Evolutionary conservation across 1,140 invertebrate species (phyloP).

Genomic region (Aphis craccivora): DNA sequence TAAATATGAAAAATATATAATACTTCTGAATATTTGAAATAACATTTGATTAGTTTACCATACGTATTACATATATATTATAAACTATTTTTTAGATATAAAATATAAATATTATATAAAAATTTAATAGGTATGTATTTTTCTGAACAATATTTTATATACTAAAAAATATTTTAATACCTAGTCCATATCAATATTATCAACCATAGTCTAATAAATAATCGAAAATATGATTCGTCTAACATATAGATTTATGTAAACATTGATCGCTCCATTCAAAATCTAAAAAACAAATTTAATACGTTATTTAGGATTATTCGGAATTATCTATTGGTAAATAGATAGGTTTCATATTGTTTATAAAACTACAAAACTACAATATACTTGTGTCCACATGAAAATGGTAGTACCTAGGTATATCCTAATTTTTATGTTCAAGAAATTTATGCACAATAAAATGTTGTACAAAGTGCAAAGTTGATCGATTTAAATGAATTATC

Average conservation of each 20-base stretch:
- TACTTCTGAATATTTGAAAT: not conserved
- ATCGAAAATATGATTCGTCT: too few relatives aligned
- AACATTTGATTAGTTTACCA: not conserved
- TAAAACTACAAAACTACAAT: not conserved
- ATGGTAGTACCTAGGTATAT: not conserved
- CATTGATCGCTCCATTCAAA: too few relatives aligned
- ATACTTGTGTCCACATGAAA: not conserved
- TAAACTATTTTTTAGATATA: not conserved
- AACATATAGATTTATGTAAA: not conserved
- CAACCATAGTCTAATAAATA: too few relatives aligned
- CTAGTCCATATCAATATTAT: not conserved
- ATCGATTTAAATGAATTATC: not conserved
- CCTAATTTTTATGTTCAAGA: not conserved
- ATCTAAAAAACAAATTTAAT: not conserved
- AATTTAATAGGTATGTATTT: not conserved
- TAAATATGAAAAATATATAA: not conserved
- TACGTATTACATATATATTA: not conserved
- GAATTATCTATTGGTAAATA: not conserved
- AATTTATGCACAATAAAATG: not conserved
- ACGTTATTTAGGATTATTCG: not conserved
- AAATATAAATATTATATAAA: not conserved
- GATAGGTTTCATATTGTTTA: not conserved
- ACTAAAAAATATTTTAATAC: not conserved
- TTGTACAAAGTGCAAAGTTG: not conserved
- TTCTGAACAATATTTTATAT: not conserved